Conservation (phyloP, 2,888 invertebrate species). For the Catocala sponsa region DNA sequence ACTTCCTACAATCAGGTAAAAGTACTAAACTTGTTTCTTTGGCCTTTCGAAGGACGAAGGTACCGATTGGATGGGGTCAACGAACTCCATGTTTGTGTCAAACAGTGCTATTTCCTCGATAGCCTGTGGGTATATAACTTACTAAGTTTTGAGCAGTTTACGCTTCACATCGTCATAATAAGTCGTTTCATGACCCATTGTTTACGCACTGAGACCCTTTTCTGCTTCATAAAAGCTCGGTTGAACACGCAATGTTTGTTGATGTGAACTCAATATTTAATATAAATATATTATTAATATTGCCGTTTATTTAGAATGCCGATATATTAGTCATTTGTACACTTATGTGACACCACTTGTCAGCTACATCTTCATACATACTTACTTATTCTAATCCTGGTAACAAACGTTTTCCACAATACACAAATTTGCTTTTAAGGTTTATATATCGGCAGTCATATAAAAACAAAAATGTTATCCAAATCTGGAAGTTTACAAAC, state of each 20-base stretch:
- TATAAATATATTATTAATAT: no score
- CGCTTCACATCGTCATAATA: neutral
- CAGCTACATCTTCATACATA: no score
- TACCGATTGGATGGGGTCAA: neutral
- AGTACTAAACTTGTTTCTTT: neutral
- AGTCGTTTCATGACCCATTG: slow-evolving; percentile 3
- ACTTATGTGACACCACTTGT: no score
- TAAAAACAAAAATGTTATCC: neutral
- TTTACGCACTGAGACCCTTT: slow-evolving; percentile 3
- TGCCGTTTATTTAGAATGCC: no score
- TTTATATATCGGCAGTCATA: no score
- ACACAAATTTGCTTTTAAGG: no score
- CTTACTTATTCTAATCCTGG: no score
- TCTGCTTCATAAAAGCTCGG: neutral
- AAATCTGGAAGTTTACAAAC: no score
- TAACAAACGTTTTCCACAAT: no score
- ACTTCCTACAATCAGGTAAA: slow-evolving; percentile 8
- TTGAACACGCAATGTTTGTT: no score
- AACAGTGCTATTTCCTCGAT: neutral
- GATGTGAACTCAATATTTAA: no score
- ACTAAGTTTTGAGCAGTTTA: slow-evolving; percentile 7
- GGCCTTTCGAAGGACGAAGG: slow-evolving; percentile 11
- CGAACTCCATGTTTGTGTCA: slow-evolving; percentile 7
- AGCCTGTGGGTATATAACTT: neutral
- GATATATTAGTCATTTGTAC: no score